Evolutionary conservation across 1,140 invertebrate species (phyloP), one percentile per base, ranked within the genome.

Genomic region (Augochlora pura): DNA sequence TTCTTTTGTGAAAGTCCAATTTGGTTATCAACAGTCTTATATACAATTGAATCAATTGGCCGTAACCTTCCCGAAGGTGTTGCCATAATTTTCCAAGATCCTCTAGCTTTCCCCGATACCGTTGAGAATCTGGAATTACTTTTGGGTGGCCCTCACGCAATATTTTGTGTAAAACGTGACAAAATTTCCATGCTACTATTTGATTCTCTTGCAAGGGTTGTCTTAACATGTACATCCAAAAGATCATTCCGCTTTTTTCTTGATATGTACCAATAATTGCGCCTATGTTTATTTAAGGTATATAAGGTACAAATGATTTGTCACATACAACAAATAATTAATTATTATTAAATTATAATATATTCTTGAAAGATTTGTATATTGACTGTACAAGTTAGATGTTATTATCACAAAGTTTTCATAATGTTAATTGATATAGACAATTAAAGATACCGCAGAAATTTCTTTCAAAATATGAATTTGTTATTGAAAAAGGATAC

Each of bases 181-280:
- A 99, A 93, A 99, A 99, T 92, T 99, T 99, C 99, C 99, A 99
- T 5, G 98, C 97, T 27, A 99, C 95, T 83, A 99, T 98, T 65
- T 97, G 95, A 93, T 98, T 97, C 78, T 98, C 97, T 93, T 98
- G 96, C 5, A 99, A 92, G 0, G 97, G 98, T 71, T 98, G 95
- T 62, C 96, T 95, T 18, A 96, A 92, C 23, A 96, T 95, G 89
- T 97, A 96, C 85, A 95, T 94, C 98, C 98, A 99, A 93, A 99
- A 99, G 32, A 97, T 96, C 88, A 95, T 93, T 2, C 96, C 97
- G 89, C 97, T 97, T 93, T 98, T 97, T 83, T 98, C 97, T 88
- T 97, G 96, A 91, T 98, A 99, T n/a, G 98, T 99, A 38, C 98
- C 98, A 86, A 99, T 97, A 86, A 99, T 98, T 7, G 97, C 96